These are phyloP conservation scores for Falco naumanni DNA, from an alignment of 2,797 vertebrate genomes.

Conservation along the genomic window DNA sequence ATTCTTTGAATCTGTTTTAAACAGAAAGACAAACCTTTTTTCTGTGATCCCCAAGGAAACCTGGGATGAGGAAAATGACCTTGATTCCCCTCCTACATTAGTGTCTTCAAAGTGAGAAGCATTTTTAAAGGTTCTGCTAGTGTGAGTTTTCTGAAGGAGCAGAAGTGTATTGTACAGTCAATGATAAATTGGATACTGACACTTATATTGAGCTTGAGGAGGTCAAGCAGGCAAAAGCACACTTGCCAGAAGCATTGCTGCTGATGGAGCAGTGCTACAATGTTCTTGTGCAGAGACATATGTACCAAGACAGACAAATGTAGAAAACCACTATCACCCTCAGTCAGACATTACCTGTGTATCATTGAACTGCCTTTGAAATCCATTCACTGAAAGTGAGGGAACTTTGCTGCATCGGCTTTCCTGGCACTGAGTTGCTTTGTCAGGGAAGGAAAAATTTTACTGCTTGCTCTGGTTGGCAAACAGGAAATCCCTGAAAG, in stretches of 20 bases:
- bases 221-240: background rate
- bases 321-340: background rate
- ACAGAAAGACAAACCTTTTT: background rate
- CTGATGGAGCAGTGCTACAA: rapidly evolving
- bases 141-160: background rate
- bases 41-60: background rate
- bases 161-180: background rate
- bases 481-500: background rate
- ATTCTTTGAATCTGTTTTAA: background rate
- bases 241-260: background rate
- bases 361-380: background rate
- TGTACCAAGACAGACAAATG: background rate
- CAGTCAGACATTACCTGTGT: background rate
- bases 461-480: background rate
- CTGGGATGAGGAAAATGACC: background rate
- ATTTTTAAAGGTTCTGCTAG: background rate
- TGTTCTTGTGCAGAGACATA: background rate
- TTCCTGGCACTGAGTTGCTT: background rate
- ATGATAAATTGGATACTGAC: background rate
- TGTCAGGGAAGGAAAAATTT: background rate
- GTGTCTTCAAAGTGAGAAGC: background rate
- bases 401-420: background rate
- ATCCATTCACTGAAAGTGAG: background rate
- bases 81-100: background rate
- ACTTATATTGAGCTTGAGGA: background rate